Conservation (phyloP, 2,888 invertebrate species). For the Meghimatium bilineatum region DNA sequence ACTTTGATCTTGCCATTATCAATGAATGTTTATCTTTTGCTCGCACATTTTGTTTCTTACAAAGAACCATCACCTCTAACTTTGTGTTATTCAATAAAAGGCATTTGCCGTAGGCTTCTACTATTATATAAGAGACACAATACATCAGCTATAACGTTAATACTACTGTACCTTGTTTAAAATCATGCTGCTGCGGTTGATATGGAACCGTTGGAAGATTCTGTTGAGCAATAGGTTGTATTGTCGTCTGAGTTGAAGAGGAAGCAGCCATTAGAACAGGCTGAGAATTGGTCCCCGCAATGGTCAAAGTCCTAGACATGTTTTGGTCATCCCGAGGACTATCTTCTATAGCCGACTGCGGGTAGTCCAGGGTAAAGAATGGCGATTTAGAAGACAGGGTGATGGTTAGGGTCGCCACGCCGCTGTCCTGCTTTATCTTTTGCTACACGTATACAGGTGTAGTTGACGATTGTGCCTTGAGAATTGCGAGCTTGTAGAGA, state of each 20-base stretch:
- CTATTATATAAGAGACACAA: too few species aligned
- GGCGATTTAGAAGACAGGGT: conserved; percentile 41
- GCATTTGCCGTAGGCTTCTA: too few species aligned
- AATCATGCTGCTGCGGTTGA: neutral
- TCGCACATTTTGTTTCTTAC: too few species aligned
- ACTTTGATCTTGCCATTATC: too few species aligned
- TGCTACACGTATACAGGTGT: neutral
- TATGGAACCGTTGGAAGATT: neutral
- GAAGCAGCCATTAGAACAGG: conserved; percentile 17
- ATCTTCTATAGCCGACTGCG: conserved; percentile 33
- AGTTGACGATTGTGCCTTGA: neutral
- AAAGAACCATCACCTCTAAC: too few species aligned
- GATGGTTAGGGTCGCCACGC: conserved; percentile 24
- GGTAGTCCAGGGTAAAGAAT: conserved; percentile 47
- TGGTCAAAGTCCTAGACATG: neutral
- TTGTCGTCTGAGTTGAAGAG: neutral
- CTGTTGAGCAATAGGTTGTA: neutral
- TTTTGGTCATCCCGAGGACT: conserved; percentile 30
- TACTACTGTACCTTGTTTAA: conserved; percentile 23
- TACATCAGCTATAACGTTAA: too few species aligned
- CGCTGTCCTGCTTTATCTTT: neutral
- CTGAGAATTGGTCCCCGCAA: conserved; percentile 4
- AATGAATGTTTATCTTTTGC: too few species aligned
- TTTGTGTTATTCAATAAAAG: too few species aligned
- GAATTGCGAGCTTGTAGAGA: neutral